Evolutionary conservation across 2,113 vertebrate species (phyloP).

Genomic region (Candoia aspera): DNA sequence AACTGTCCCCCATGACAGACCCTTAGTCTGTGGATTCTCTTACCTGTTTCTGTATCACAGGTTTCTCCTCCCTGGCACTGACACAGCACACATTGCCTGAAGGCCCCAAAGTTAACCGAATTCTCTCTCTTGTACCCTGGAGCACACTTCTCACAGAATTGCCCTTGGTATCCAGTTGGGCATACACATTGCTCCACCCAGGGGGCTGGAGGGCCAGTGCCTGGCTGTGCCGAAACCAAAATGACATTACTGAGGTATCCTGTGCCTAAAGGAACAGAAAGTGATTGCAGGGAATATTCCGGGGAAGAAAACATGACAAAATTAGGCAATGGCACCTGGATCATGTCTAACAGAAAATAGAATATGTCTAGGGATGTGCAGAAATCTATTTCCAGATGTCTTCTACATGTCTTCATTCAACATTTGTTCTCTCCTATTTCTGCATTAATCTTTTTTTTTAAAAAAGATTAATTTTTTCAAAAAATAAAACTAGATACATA

Average conservation of each 20-base stretch:
- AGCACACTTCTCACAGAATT: constrained; percentile 86
- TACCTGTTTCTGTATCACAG: constrained; percentile 89
- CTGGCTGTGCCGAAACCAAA: constrained; percentile 79
- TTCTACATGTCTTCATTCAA: neutral
- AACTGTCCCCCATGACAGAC: neutral
- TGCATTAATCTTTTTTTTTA: neutral
- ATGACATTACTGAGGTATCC: constrained; percentile 87
- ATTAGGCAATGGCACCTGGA: neutral
- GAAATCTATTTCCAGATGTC: neutral
- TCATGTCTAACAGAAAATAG: fast-evolving
- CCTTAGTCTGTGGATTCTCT: constrained; percentile 31
- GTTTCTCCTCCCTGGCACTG: constrained; percentile 81
- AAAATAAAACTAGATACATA: neutral
- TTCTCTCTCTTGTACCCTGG: constrained; percentile 78
- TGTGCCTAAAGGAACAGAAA: constrained; percentile 74
- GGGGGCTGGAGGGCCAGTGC: constrained; percentile 67
- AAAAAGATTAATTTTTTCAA: neutral
- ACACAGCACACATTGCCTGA: constrained; percentile 83
- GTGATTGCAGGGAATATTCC: fast-evolving
- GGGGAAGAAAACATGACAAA: neutral
- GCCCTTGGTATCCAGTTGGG: constrained; percentile 75
- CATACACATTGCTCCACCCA: constrained; percentile 90
- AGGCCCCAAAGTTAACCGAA: constrained; percentile 67
- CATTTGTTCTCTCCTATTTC: neutral
- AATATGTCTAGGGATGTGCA: neutral